Conservation (phyloP, 2,113 vertebrate species). For the Ciconia stormi region DNA sequence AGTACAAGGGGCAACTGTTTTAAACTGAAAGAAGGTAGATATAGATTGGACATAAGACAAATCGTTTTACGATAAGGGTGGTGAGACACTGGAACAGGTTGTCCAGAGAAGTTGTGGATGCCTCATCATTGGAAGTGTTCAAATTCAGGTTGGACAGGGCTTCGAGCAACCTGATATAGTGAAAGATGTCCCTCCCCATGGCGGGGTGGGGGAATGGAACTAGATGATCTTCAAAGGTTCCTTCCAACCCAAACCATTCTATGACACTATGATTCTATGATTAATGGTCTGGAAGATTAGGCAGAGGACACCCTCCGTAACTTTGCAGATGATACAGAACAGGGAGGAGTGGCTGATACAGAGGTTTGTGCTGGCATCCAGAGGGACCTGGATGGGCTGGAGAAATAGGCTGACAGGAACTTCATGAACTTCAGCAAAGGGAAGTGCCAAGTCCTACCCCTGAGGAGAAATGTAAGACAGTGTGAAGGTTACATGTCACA, state of each 20-base stretch:
- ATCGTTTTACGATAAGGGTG: background rate
- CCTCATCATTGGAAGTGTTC: background rate
- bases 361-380: background rate
- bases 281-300: background rate
- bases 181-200: background rate
- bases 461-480: background rate
- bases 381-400: background rate
- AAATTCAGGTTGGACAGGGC: background rate
- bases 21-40: background rate
- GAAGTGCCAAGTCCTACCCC: background rate
- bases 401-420: background rate
- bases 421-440: background rate
- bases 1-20: background rate
- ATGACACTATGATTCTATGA: background rate
- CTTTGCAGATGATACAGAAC: background rate
- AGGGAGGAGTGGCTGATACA: background rate
- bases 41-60: background rate
- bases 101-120: background rate
- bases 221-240: background rate
- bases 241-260: background rate
- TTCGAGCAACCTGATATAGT: background rate
- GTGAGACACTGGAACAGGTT: background rate
- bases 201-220: accelerated
- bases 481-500: background rate
- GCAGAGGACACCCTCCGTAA: background rate